phyloP scores from a whole-genome alignment of 2,888 invertebrate species.

The Hololepta plana region DNA sequence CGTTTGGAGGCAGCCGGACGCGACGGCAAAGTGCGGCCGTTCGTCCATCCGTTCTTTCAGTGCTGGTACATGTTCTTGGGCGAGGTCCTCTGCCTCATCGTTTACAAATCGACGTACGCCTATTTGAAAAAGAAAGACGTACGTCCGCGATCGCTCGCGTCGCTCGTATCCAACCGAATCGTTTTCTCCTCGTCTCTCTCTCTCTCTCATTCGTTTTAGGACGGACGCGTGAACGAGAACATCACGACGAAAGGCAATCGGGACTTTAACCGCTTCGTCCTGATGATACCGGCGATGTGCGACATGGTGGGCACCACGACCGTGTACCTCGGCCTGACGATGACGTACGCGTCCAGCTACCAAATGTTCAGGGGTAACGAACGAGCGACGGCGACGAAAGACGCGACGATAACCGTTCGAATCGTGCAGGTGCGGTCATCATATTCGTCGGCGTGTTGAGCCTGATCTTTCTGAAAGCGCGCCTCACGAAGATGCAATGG shows the following conservation, averaged over 20 bases:
- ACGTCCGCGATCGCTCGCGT: too few relatives aligned
- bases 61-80: slow-evolving; percentile 79
- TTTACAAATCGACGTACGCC: slow-evolving; percentile 54
- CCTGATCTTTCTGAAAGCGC: slow-evolving; percentile 1
- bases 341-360: background rate
- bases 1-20: slow-evolving; percentile 43
- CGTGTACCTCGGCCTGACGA: background rate
- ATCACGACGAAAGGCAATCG: slow-evolving; percentile 51
- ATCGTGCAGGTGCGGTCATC: background rate
- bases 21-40: slow-evolving; percentile 41
- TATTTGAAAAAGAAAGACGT: too few relatives aligned
- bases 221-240: slow-evolving; percentile 33
- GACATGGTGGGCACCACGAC: slow-evolving; percentile 1
- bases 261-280: slow-evolving; percentile 46
- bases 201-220: too few relatives aligned
- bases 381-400: background rate
- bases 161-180: too few relatives aligned
- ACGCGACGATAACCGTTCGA: background rate
- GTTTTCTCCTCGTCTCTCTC: too few relatives aligned
- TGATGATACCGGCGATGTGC: background rate
- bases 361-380: slow-evolving; percentile 1
- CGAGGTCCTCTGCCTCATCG: slow-evolving; percentile 70
- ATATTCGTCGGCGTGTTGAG: background rate
- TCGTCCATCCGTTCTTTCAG: slow-evolving; percentile 85
- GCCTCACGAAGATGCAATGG: background rate